Conservation (phyloP, 1,140 invertebrate species). For the Wasmannia auropunctata region DNA sequence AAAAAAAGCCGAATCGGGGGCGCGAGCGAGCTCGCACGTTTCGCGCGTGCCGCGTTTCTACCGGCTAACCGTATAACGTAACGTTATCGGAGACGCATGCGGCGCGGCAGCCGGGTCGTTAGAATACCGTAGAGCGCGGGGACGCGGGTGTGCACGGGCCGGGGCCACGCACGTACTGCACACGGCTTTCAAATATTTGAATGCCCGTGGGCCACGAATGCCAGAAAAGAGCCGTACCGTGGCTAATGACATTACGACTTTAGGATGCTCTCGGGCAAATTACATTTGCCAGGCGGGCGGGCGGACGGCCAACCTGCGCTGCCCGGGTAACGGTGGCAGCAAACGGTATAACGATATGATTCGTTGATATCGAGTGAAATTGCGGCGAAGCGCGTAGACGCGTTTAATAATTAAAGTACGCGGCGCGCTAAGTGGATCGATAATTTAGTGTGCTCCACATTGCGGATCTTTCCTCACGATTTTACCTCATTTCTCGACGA, state of each 20-base stretch:
- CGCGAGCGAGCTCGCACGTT: neutral
- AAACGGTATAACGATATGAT: conserved; percentile 70
- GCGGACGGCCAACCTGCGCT: neutral
- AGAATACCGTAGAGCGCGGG: neutral
- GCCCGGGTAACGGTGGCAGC: conserved; percentile 9
- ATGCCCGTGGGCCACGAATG: conserved; percentile 61
- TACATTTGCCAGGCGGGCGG: conserved; percentile 62
- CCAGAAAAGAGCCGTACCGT: conserved; percentile 62
- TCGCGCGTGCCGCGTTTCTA: neutral
- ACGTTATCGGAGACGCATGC: conserved; percentile 25
- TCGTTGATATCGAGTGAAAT: conserved; percentile 67
- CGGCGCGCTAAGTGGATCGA: conserved; percentile 45
- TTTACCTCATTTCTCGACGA: conserved; percentile 1
- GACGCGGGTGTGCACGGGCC: neutral
- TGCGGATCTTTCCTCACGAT: neutral
- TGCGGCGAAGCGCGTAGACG: conserved; percentile 63
- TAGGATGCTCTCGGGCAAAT: conserved; percentile 71
- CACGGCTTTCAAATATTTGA: conserved; percentile 64
- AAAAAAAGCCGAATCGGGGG: neutral
- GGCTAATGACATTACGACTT: conserved; percentile 72
- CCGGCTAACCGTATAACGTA: neutral
- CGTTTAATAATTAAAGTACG: conserved; percentile 70
- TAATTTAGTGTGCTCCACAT: conserved; percentile 54
- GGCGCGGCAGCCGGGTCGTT: neutral
- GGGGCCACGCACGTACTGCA: neutral